Base-by-base conservation (phyloP, 2,888 invertebrate species). In the Parnassius mnemosyne region DNA sequence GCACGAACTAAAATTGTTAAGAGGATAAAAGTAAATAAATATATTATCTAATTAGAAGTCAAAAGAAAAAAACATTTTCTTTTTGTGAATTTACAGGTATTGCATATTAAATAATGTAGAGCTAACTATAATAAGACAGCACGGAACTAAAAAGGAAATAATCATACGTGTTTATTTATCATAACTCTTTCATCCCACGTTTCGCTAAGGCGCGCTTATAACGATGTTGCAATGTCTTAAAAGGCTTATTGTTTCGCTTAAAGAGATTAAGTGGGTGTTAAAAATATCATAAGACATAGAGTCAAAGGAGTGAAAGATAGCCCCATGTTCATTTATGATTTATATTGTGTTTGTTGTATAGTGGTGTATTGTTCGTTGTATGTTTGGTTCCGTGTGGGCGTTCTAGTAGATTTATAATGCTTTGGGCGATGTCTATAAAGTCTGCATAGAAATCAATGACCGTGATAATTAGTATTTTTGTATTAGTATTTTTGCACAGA, bases 251-350 rank as follows among this genome's bases (percentile, higher is more conserved):
- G 87, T 88, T 85, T 81, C 74, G 73, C 74, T 66, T 75, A 71
- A 76, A 73, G 76, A 83, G 79, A 85, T 84, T 81, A 85, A 87
- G 89, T 90, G 89, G 90, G 89, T 88, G 89, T 90, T 89, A 88
- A 89, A 89, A 90, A 90, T n/a, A n/a, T 85, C 79, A 83, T 84
- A 86, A 86, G 83, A 83, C 82, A 78, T 71, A 82, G 56, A 60
- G 76, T 79, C 75, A 78, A 81, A 84, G 83, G 80, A 84, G 83
- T 83, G 87, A 86, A 83, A 87, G 87, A 88, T 86, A 81, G 83
- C 71, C 79, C 75, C 80, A 80, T 83, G 84, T 83, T 76, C 75
- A 68, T 74, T 79, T 78, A 80, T 90, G 89, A 91, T 90, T 89
- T 89, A 90, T 87, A 77, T 82, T 78, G 84, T 87, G 86, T 86